Conservation (phyloP, 2,113 vertebrate species). For the Zosterops pallidus region DNA sequence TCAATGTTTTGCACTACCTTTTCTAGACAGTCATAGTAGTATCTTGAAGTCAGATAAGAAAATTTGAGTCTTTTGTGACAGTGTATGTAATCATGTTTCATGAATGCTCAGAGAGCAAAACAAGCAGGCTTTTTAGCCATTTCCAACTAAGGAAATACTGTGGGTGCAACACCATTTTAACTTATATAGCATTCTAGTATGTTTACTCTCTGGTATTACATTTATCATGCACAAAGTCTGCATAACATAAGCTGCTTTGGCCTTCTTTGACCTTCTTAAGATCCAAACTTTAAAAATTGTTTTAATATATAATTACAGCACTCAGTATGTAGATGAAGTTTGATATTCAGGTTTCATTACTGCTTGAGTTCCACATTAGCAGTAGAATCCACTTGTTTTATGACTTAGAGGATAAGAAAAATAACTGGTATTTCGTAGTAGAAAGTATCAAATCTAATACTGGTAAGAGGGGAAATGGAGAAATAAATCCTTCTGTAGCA, state of each 20-base stretch:
- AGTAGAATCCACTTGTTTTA: constrained; percentile 16
- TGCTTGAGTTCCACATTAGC: constrained; percentile 11
- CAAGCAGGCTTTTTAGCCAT: neutral
- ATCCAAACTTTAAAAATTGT: neutral
- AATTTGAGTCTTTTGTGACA: neutral
- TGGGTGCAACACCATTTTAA: constrained; percentile 47
- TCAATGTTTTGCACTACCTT: constrained; percentile 83
- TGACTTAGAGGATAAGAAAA: neutral
- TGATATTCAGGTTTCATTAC: constrained; percentile 56
- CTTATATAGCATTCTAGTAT: constrained; percentile 15
- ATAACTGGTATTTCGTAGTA: neutral
- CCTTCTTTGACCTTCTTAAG: constrained; percentile 1
- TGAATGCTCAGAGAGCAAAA: neutral
- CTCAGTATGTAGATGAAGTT: constrained; percentile 44
- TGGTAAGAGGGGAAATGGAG: neutral
- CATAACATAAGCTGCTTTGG: constrained; percentile 1
- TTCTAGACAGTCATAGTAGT: constrained; percentile 64
- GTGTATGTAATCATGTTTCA: neutral
- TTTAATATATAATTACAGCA: constrained; percentile 18
- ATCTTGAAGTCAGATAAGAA: constrained; percentile 53
- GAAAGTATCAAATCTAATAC: neutral
- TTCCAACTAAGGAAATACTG: neutral
- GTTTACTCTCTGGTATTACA: constrained; percentile 47
- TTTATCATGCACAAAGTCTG: constrained; percentile 29
- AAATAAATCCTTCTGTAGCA: neutral